A percentile compares a stretch with the other conserved stretches of the same genome.
Evolutionary conservation across 2,113 vertebrate species (phyloP).

Genomic region (Phrynosoma blainvillii): DNA sequence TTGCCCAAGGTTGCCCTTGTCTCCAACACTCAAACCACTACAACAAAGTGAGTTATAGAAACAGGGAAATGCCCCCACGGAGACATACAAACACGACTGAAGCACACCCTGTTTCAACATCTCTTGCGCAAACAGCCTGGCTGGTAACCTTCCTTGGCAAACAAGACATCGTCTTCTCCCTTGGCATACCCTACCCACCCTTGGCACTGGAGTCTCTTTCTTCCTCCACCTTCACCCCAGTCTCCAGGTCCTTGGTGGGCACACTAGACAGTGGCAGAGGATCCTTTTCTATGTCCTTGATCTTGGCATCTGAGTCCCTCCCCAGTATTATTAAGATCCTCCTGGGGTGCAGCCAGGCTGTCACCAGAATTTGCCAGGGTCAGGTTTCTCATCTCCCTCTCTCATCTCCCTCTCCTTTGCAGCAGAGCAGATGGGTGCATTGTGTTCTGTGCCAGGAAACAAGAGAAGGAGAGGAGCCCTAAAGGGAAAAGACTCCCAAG

Average conservation of each 20-base stretch:
- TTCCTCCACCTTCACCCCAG: not conserved
- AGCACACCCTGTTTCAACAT: not conserved
- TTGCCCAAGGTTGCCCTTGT: too few species aligned
- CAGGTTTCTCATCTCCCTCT: slow-evolving; percentile 26
- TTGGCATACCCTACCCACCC: not conserved
- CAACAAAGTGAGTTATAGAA: not conserved
- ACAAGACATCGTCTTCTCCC: not conserved
- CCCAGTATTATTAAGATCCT: not conserved
- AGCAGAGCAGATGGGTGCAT: slow-evolving; percentile 19
- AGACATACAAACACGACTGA: too few species aligned
- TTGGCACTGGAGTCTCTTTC: not conserved
- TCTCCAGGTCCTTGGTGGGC: not conserved
- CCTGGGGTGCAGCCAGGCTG: not conserved
- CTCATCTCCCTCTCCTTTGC: slow-evolving; percentile 16
- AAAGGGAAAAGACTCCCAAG: not conserved
- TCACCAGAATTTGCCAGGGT: slow-evolving; percentile 1
- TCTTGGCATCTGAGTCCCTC: not conserved
- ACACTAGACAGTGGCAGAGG: not conserved
- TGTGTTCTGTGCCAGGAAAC: not conserved
- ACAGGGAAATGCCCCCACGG: not conserved
- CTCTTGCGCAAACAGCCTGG: not conserved
- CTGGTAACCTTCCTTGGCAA: not conserved
- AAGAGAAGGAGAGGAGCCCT: not conserved
- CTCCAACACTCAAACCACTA: not conserved
- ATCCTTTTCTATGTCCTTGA: not conserved